Percentiles rank a stretch among this genome's conserved stretches.
Conservation (phyloP, 1,140 invertebrate genomes). For the Copidosoma floridanum region DNA sequence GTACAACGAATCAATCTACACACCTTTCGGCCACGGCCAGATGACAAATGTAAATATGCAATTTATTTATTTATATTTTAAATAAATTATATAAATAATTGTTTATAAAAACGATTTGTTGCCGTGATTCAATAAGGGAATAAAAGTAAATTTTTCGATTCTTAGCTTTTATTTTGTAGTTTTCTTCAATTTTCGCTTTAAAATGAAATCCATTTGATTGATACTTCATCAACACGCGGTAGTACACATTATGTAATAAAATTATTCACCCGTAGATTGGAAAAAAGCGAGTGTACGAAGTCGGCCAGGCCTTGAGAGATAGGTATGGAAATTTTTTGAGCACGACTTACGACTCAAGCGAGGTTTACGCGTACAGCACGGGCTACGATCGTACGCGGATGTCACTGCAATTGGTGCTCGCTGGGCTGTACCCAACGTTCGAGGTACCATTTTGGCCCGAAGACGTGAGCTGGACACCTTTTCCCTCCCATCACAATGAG, state of each 20-base stretch:
- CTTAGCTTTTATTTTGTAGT: too few relatives aligned
- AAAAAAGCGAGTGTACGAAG: neutral
- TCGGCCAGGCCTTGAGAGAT: neutral
- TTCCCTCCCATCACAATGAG: conserved; percentile 11
- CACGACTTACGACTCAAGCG: conserved; percentile 48
- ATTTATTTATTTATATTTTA: neutral
- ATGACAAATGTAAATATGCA: neutral
- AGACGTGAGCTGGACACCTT: conserved; percentile 36
- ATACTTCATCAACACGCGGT: too few relatives aligned
- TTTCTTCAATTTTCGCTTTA: too few relatives aligned
- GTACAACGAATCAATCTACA: neutral
- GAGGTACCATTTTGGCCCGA: conserved; percentile 31
- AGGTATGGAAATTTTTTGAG: neutral
- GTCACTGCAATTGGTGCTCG: conserved; percentile 56
- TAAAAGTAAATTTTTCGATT: too few relatives aligned
- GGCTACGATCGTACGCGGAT: conserved; percentile 61
- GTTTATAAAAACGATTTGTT: too few relatives aligned
- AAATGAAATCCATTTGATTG: too few relatives aligned
- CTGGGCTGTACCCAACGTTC: conserved; percentile 50
- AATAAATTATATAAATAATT: neutral
- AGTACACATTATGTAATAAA: too few relatives aligned
- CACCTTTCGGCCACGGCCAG: neutral
- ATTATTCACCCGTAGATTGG: too few relatives aligned
- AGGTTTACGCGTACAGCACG: conserved; percentile 49
- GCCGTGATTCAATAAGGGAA: too few relatives aligned